phyloP scores from a whole-genome alignment of 2,888 invertebrate species.

The Desoria tigrina region DNA sequence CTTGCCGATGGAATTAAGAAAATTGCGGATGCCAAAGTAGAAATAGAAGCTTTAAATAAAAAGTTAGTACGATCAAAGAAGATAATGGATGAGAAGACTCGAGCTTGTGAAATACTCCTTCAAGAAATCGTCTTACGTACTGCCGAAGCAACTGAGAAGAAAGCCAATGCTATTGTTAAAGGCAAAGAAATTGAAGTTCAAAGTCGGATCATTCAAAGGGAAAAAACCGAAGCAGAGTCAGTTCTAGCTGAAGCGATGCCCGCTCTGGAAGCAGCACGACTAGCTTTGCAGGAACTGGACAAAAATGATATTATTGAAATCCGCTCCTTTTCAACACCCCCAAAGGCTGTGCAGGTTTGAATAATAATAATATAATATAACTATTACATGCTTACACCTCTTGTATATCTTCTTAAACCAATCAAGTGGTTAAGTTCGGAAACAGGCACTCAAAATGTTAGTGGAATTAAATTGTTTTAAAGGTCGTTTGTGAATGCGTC shows the following conservation, averaged over 20 bases:
- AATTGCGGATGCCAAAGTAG: constrained; percentile 82
- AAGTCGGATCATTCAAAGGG: constrained; percentile 73
- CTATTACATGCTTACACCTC: too few relatives aligned
- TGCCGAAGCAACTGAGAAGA: constrained; percentile 70
- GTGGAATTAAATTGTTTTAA: too few relatives aligned
- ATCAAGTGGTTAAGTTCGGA: too few relatives aligned
- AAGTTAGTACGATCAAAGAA: constrained; percentile 80
- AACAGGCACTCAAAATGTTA: too few relatives aligned
- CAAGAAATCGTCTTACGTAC: constrained; percentile 67
- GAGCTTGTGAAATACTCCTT: constrained; percentile 76
- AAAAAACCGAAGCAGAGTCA: constrained; percentile 81
- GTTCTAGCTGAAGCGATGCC: constrained; percentile 80
- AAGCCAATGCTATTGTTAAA: constrained; percentile 75
- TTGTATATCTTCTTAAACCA: too few relatives aligned
- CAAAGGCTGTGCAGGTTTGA: constrained; percentile 65
- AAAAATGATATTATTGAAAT: constrained; percentile 78
- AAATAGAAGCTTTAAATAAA: constrained; percentile 75
- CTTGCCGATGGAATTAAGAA: constrained; percentile 72
- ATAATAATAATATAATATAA: too few relatives aligned
- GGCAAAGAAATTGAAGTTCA: constrained; percentile 80
- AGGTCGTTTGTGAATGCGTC: constrained; percentile 85
- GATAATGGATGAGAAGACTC: constrained; percentile 77
- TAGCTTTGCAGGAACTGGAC: constrained; percentile 78
- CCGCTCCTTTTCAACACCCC: constrained; percentile 85
- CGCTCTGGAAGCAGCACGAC: constrained; percentile 75